Evolutionary conservation across 2,797 vertebrate genomes (phyloP), one percentile per base, ranked within the genome.

Genomic region (Acanthurus lineatus): DNA sequence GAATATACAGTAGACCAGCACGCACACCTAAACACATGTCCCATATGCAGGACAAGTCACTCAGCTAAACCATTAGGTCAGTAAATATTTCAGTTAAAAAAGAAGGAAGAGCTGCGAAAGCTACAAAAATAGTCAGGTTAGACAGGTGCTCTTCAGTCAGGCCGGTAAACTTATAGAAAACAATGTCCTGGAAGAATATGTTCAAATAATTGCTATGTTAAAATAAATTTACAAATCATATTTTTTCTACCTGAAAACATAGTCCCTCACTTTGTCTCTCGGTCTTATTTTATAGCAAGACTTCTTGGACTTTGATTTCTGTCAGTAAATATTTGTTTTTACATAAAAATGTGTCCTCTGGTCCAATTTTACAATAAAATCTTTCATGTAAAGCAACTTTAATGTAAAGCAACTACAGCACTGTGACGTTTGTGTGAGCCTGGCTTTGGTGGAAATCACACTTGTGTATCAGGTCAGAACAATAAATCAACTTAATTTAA

Each of bases 1-100:
- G 56, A 38, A 65, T 70, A 44, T 51, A 77, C 75, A 77, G 44
- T 51, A 77, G 61, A 76, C 9, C 47, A 63, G 53, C 59, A 19
- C 51, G 73, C 32, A 35, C 20, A 20, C 44, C 54, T 15, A 2
- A 74, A 60, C 42, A 58, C 71, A 71, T 62, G 38, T 84, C 56
- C 56, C 32, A 47, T 17, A 22, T 40, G 5, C 8, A 38, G 22
- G 20, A 22, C 15, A 35, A 15, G 14, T 49, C 22, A 54, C 32
- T 22, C 22, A 44, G 49, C 15, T 60, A 22, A 60, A 67, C 6
- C 1, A 69, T 7, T 22, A 32, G 11, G 19, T 52, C 40, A n/a
- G 11, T 28, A 16, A 17, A 58, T 42, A 40, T 20, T 10, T 35
- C 32, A 35, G 32, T 35, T 35, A 35, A 35, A 35, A 35, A 35